phyloP scores from a whole-genome alignment of 1,140 invertebrate species.

The Neotoxoptera formosana region DNA sequence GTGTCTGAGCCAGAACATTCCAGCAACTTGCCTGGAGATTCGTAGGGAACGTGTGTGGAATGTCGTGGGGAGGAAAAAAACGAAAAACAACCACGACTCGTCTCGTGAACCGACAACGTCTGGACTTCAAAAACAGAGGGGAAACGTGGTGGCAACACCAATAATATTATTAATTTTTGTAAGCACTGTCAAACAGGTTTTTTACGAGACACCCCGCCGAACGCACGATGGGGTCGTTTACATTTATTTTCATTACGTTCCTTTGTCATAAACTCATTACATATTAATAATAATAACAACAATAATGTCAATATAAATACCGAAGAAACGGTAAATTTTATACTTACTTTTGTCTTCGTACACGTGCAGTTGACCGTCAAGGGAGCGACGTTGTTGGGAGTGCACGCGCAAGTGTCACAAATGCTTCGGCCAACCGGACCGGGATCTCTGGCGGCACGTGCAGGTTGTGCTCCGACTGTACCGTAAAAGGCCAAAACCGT shows the following conservation, averaged over 20 bases:
- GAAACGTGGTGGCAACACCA: background rate
- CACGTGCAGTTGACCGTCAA: slow-evolving; percentile 16
- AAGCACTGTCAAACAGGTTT: background rate
- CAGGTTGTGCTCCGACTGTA: background rate
- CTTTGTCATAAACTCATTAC: background rate
- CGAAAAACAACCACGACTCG: background rate
- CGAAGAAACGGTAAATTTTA: background rate
- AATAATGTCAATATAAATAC: background rate
- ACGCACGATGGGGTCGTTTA: background rate
- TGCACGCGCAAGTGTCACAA: slow-evolving; percentile 38
- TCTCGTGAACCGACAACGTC: background rate
- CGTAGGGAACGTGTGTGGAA: background rate
- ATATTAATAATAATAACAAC: background rate
- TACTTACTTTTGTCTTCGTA: slow-evolving; percentile 1
- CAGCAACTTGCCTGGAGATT: background rate
- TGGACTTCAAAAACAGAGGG: background rate
- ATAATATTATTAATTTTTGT: background rate
- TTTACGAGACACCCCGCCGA: background rate
- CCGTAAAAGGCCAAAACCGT: background rate
- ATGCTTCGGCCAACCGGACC: background rate
- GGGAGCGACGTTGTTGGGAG: background rate
- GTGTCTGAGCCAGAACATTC: background rate
- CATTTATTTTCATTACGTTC: background rate
- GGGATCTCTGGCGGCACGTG: background rate
- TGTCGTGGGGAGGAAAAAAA: background rate